A percentile compares a stretch with the other conserved stretches of the same genome.
These are phyloP conservation scores for Elmis aenea DNA, from an alignment of 2,888 invertebrate genomes.

Conservation along the genomic window DNA sequence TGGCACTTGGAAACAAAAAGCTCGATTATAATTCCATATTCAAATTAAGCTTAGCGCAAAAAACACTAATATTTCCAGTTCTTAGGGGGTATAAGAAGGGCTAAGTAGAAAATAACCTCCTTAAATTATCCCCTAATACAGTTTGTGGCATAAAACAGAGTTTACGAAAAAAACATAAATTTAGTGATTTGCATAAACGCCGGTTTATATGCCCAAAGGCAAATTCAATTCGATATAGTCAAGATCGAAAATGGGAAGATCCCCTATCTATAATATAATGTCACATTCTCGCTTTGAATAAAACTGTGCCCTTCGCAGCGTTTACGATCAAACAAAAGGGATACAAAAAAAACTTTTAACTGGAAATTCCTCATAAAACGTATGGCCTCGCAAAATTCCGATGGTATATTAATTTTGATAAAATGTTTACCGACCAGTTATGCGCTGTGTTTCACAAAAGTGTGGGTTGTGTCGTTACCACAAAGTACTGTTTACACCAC, in stretches of 20 bases:
- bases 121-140: too few relatives aligned
- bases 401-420: conserved; percentile 16
- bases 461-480: too few relatives aligned
- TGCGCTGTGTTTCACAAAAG: too few relatives aligned
- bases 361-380: neutral
- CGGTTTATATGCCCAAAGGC: conserved; percentile 24
- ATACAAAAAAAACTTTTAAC: conserved; percentile 3
- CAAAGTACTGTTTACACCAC: too few relatives aligned
- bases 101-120: too few relatives aligned
- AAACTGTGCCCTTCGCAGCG: conserved; percentile 14
- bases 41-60: too few relatives aligned
- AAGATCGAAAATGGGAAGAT: conserved; percentile 13
- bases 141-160: conserved; percentile 12
- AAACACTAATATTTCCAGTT: too few relatives aligned
- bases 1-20: too few relatives aligned
- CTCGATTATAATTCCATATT: too few relatives aligned
- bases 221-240: conserved; percentile 23
- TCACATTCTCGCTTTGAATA: conserved; percentile 20
- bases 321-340: conserved; percentile 17
- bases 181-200: conserved; percentile 24
- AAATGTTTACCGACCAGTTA: too few relatives aligned
- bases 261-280: conserved; percentile 15
- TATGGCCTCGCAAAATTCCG: conserved; percentile 10
- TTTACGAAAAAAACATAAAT: conserved; percentile 16
- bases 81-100: too few relatives aligned